Evolutionary conservation across 2,888 invertebrate species (phyloP), one percentile per base, ranked within the genome.

Genomic region (Tigriopus californicus): DNA sequence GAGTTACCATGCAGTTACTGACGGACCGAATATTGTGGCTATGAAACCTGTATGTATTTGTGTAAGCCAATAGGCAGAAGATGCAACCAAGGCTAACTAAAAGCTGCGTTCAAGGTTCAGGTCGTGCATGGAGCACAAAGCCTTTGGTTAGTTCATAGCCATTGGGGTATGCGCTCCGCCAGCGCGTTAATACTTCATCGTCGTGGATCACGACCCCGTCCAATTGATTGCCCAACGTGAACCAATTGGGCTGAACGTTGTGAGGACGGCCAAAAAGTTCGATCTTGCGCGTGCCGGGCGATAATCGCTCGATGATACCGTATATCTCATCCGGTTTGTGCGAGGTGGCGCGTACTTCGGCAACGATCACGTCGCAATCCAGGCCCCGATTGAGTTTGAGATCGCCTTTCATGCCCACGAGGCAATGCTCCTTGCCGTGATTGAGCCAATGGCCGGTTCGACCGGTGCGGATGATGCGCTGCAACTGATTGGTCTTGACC

Each of bases 291-390:
- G 94, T 94, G 0, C 95, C 94, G 0, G 97, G 97, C 62, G 94
- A 91, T 57, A 97, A 78, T 58, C 97, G 76, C 70, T 97, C 95
- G 64, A 95, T 95, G 66, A 95, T 92, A 12, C 92, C 97, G 70
- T 97, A 97, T 66, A 97, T 91, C 73, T 97, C 97, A 71, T 97
- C 97, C 0, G 97, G 97, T 68, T 97, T 97, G 71, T 97, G 95
- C 67, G 89, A 90, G 0, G 97, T 97, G 13, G 94, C 97, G 60
- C 97, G 78, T 1, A 97, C 95, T 74, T 97, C 97, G 0, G 95
- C 94, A 0, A 97, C 97, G 62, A 97, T 94, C 48, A 97, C 95
- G 74, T 97, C 95, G 71, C 92, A 92, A 71, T 97, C 97, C 25
- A 97, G 73, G 0, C 95, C 94, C 10, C 90, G 79, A 73, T 92